Evolutionary conservation across 2,797 vertebrate genomes (phyloP).

Genomic region (Mus minutoides): DNA sequence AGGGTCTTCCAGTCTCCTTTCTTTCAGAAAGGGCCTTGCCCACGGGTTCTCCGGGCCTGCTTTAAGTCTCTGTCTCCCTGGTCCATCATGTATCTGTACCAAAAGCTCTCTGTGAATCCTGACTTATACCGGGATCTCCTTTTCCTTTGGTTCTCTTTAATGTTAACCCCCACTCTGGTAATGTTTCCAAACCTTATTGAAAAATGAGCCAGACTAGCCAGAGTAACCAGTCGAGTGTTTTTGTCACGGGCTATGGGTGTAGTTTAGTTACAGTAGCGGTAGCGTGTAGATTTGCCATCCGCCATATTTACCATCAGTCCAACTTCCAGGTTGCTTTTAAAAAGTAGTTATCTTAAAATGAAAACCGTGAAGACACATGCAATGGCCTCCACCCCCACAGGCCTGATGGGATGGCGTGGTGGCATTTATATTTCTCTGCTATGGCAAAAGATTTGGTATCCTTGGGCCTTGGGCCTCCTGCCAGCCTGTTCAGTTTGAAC

Average conservation of each 20-base stretch:
- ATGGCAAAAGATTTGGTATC: neutral
- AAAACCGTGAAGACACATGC: neutral
- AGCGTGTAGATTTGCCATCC: neutral
- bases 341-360: neutral
- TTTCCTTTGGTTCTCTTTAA: constrained; percentile 4
- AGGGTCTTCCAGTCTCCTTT: neutral
- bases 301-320: neutral
- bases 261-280: neutral
- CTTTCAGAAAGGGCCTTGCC: neutral
- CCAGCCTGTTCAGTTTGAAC: neutral
- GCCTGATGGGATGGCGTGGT: neutral
- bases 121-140: neutral
- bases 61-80: neutral
- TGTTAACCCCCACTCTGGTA: neutral
- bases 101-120: neutral
- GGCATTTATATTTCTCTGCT: neutral
- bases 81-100: neutral
- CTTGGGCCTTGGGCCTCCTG: neutral
- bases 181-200: constrained; percentile 26
- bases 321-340: neutral
- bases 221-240: neutral
- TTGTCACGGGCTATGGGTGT: neutral
- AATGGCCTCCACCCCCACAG: neutral
- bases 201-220: constrained; percentile 33
- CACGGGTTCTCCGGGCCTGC: neutral